Conservation (phyloP, 2,113 vertebrate genomes). For the Malurus alboscapulatus region DNA sequence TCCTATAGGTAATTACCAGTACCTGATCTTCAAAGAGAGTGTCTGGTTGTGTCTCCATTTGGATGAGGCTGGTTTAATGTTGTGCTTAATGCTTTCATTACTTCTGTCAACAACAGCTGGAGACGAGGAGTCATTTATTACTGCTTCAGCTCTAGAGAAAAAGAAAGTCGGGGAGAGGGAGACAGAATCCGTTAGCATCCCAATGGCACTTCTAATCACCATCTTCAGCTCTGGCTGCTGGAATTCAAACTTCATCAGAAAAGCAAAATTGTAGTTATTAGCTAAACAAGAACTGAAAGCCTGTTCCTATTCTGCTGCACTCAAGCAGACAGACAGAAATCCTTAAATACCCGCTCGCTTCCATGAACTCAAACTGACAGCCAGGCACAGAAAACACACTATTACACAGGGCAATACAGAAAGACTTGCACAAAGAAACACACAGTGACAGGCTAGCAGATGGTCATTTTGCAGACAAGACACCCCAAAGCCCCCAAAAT, state of each 20-base stretch:
- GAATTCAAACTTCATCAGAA: conserved; percentile 66
- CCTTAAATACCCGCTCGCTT: conserved; percentile 16
- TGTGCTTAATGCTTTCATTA: conserved; percentile 77
- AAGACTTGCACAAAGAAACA: not conserved
- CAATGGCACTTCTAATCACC: conserved; percentile 55
- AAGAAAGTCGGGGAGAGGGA: not conserved
- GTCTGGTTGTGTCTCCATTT: conserved; percentile 83
- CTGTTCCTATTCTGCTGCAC: conserved; percentile 48
- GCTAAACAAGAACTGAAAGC: conserved; percentile 56
- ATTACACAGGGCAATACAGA: not conserved
- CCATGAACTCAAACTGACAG: not conserved
- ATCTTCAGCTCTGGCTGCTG: conserved; percentile 26
- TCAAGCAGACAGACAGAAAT: conserved; percentile 8
- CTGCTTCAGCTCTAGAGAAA: conserved; percentile 70
- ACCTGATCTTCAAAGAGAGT: conserved; percentile 83
- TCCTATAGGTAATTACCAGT: conserved; percentile 65
- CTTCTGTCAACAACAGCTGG: conserved; percentile 77
- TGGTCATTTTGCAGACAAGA: not conserved
- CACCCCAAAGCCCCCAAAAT: not conserved
- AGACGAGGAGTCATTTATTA: conserved; percentile 77
- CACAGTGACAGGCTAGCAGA: not conserved
- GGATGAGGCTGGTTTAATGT: conserved; percentile 71
- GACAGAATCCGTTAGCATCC: conserved; percentile 57
- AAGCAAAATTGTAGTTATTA: conserved; percentile 66
- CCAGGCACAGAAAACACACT: not conserved